These are phyloP conservation scores for Synanthedon vespiformis DNA, from an alignment of 2,888 invertebrate genomes.

Conservation along the genomic window DNA sequence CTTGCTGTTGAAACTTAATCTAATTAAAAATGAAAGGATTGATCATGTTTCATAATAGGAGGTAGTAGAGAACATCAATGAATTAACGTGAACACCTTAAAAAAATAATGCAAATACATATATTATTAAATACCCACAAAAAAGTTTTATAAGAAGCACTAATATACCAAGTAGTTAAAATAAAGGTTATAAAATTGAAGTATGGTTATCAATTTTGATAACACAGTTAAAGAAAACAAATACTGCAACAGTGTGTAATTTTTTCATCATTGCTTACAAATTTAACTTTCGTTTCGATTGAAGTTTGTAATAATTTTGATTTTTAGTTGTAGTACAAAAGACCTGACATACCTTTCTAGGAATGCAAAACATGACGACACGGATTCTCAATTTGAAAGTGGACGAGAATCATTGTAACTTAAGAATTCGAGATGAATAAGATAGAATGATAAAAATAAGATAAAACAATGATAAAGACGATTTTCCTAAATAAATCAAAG, in stretches of 20 bases:
- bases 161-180: too few relatives aligned
- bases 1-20: too few relatives aligned
- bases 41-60: too few relatives aligned
- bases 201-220: too few relatives aligned
- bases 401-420: not conserved
- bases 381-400: not conserved
- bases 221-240: too few relatives aligned
- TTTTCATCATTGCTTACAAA: slow-evolving; percentile 7
- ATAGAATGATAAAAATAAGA: not conserved
- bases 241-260: slow-evolving; percentile 10
- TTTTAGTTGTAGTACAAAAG: slow-evolving; percentile 2
- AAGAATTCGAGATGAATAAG: not conserved
- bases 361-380: not conserved
- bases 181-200: too few relatives aligned
- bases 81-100: too few relatives aligned
- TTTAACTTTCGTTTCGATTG: not conserved
- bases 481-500: slow-evolving; percentile 5
- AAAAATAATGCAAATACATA: too few relatives aligned
- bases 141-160: too few relatives aligned
- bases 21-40: too few relatives aligned
- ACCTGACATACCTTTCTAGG: not conserved
- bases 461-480: not conserved
- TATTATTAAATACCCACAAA: too few relatives aligned
- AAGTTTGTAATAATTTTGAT: not conserved
- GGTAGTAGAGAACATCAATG: too few relatives aligned